Percentiles rank a stretch among this genome's conserved stretches.
Evolutionary conservation across 2,113 vertebrate genomes (phyloP).

Genomic region (Egretta garzetta): DNA sequence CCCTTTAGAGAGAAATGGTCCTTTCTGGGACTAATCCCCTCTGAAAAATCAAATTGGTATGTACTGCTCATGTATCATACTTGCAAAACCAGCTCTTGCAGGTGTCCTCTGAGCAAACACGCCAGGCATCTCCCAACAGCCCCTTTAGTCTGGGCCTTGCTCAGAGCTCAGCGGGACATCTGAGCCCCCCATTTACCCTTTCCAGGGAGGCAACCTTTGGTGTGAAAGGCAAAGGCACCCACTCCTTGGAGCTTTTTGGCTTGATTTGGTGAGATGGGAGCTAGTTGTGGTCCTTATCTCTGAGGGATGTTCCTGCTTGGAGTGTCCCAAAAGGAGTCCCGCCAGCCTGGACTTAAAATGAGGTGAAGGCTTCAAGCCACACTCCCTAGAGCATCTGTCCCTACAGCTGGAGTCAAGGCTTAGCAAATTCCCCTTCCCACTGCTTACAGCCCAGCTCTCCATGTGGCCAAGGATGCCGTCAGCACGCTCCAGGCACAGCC

Average conservation of each 20-base stretch:
- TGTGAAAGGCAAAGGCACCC: background rate
- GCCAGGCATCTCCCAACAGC: background rate
- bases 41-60: background rate
- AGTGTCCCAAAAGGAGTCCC: background rate
- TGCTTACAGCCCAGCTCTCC: background rate
- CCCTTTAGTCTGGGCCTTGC: background rate
- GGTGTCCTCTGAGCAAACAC: background rate
- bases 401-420: background rate
- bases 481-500: background rate
- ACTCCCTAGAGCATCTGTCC: background rate
- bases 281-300: background rate
- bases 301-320: background rate
- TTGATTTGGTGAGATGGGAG: background rate
- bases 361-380: background rate
- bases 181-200: accelerated
- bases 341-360: background rate
- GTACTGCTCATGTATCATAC: background rate
- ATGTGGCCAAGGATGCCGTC: accelerated
- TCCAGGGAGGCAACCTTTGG: background rate
- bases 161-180: background rate
- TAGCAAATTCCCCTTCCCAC: background rate
- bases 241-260: background rate
- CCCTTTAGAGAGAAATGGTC: background rate
- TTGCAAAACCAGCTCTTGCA: background rate
- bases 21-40: background rate